Conservation (phyloP, 2,113 vertebrate genomes). For the Bubo scandiacus region DNA sequence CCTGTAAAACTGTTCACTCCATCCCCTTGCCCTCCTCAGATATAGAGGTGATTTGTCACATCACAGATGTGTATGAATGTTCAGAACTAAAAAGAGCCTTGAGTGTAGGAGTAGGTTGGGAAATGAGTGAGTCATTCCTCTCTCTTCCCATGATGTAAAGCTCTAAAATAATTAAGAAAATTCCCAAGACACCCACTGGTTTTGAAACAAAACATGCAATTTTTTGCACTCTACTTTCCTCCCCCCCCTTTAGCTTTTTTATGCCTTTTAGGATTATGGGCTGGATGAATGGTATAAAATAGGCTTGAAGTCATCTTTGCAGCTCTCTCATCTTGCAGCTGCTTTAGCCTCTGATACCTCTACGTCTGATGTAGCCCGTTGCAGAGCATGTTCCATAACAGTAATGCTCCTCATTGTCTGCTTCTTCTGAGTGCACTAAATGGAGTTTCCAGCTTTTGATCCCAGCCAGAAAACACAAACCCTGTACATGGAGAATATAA, state of each 20-base stretch:
- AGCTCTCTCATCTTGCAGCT: background rate
- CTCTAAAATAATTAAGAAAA: slow-evolving; percentile 15
- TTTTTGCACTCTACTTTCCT: background rate
- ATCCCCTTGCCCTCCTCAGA: background rate
- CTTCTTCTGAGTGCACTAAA: background rate
- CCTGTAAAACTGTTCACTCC: background rate
- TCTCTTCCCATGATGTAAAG: background rate
- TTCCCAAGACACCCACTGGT: background rate
- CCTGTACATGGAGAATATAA: background rate
- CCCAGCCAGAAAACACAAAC: background rate
- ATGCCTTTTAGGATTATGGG: background rate
- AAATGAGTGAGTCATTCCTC: slow-evolving; percentile 11
- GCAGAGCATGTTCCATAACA: background rate
- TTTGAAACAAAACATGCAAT: background rate
- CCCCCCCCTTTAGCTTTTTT: background rate
- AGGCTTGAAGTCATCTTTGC: background rate
- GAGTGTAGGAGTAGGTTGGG: background rate
- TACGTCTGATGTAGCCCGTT: background rate
- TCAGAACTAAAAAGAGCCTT: background rate
- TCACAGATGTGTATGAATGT: background rate
- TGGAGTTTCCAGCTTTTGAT: background rate
- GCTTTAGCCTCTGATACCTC: background rate
- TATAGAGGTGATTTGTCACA: background rate
- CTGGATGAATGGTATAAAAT: background rate
- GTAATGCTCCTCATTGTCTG: background rate